These are phyloP conservation scores for Plecotus auritus DNA, from an alignment of 2,113 vertebrate genomes.

Conservation along the genomic window DNA sequence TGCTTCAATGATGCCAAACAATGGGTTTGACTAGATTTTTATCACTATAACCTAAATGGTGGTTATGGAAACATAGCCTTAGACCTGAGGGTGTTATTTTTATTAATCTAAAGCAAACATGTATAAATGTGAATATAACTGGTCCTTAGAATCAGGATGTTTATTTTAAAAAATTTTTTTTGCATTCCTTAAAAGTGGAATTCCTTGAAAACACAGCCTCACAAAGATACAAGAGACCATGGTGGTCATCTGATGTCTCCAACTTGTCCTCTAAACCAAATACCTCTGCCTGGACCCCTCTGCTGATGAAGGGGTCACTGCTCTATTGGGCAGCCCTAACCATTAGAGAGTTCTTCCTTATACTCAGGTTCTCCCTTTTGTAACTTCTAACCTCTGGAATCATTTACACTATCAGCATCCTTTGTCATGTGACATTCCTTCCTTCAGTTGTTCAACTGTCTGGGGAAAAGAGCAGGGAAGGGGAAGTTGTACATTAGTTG, in stretches of 20 bases:
- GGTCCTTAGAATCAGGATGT: neutral
- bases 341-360: neutral
- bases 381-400: neutral
- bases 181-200: neutral
- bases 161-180: neutral
- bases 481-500: neutral
- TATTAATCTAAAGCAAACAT: constrained; percentile 4
- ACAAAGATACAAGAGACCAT: neutral
- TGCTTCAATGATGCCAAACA: neutral
- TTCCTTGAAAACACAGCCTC: neutral
- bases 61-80: neutral
- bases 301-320: rapidly evolving
- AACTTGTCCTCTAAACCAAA: neutral
- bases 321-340: rapidly evolving
- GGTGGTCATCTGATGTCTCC: neutral
- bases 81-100: neutral
- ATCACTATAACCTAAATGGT: neutral
- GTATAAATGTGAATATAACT: neutral
- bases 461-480: neutral
- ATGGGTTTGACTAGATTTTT: neutral
- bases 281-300: neutral
- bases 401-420: neutral
- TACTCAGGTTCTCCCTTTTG: neutral
- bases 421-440: neutral
- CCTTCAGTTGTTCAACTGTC: neutral